phyloP scores from a whole-genome alignment of 2,113 vertebrate genomes.

The Halichoerus grypus region DNA sequence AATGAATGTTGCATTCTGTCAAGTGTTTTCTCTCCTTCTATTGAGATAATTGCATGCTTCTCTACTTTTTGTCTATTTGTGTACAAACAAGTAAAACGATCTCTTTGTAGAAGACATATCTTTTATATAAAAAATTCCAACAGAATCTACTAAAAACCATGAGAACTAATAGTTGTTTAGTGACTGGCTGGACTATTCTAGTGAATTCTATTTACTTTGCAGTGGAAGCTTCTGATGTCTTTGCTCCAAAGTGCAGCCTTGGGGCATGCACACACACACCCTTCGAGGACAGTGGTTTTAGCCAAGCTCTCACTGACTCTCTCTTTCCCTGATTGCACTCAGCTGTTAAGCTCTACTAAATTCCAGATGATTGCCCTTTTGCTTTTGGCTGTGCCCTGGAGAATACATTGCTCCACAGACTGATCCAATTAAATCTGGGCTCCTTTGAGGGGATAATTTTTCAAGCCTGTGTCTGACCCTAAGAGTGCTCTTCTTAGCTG shows the following conservation, averaged over 20 bases:
- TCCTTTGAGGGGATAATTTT: background rate
- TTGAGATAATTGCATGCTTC: background rate
- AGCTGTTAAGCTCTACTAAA: background rate
- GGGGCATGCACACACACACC: background rate
- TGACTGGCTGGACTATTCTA: background rate
- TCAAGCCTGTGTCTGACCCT: background rate
- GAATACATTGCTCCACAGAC: background rate
- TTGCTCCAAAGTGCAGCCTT: background rate
- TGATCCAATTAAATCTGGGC: background rate
- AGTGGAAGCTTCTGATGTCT: background rate
- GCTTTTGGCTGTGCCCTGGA: background rate
- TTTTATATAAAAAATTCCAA: background rate
- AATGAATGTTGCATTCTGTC: background rate
- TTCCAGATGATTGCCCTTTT: background rate
- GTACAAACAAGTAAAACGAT: background rate
- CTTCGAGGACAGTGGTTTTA: background rate
- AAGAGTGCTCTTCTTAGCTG: background rate
- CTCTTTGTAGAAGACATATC: background rate
- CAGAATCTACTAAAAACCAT: background rate
- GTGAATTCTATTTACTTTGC: background rate
- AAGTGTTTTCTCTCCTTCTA: background rate
- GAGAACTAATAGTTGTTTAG: background rate
- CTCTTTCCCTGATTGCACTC: background rate
- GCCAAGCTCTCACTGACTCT: background rate
- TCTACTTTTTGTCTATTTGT: background rate